Evolutionary conservation across 2,888 invertebrate genomes (phyloP), one percentile per base, ranked within the genome.

Genomic region (Pterostichus madidus): DNA sequence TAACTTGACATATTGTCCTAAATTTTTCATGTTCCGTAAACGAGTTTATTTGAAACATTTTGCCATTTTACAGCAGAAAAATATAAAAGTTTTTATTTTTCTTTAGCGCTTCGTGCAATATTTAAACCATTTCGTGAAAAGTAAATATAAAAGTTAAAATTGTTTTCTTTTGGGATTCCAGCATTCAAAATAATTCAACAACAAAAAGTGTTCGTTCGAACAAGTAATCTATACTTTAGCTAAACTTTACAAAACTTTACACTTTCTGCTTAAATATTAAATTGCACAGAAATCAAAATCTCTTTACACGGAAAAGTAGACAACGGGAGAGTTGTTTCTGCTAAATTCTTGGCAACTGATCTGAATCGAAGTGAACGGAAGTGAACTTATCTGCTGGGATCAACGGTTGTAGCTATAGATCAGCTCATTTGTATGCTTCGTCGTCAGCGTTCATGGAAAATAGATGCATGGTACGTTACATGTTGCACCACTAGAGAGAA

Each of bases 121-220:
- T 64, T 64, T 64, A 64, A 64, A 64, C 35, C 35, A 64, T 64
- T 64, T 35, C 35, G 31, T 32, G 64, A 64, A 59, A 59, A 64
- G 64, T 64, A 64, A 64, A 64, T 64, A 64, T 64, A 64, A 64
- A 64, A 64, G 64, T 64, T 64, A 64, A 71, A 71, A 71, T 71
- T 71, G 71, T 71, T 71, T 71, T 49, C 71, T 71, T 71, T 71
- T 71, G 71, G 71, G 71, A 71, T 71, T 71, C 59, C 71, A 11
- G 13, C 46, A 71, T 46, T 46, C 46, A 71, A 71, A 71, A 71
- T 71, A 17, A 71, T 71, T 71, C 71, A 71, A 71, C 71, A 71
- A 71, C 46, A 71, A 71, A 71, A 71, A 64, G 64, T 64, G 13
- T 64, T 64, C 64, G 32, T 64, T 35, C 64, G 11, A 32, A 64